Base-by-base conservation (phyloP, 1,140 invertebrate genomes). In the Psix sp. region DNA sequence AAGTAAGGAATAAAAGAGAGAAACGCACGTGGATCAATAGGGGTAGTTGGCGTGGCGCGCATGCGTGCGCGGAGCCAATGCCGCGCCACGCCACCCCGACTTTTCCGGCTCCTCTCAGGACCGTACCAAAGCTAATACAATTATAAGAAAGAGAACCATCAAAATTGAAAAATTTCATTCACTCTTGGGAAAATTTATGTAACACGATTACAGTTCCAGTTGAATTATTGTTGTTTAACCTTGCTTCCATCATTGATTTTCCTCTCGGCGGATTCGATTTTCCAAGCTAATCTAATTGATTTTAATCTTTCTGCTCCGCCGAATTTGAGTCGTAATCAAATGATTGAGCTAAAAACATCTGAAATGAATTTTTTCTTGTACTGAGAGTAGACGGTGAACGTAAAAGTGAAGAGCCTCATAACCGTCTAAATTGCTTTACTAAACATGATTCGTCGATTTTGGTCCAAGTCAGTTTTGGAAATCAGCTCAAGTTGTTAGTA, bases 61-160 rank as follows among this genome's bases (percentile, higher is more conserved):
- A 78, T 59, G 79, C 77, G 77, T 59, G 20, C 14, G 18, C 38
- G 31, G 15, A 62, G 36, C 66, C 66, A 74, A 74, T 76, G 52
- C 42, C 40, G 38, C 38, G 35, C 46, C 57, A 31, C 39, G 71
- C 66, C 72, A 48, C 73, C 80, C 72, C 75, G 40, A 43, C 66
- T 35, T 51, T 46, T 14, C 36, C 38, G 11, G 39, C 62, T 71
- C 62, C 71, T 74, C 75, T 74, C 84, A 85, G 84, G 84, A 76
- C 77, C 80, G 82, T 80, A 76, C 36, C 43, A 63, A 56, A 48
- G 56, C 38, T 60, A 68, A 68, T 60, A 46, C 65, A 68, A 68
- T 68, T 68, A 68, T 54, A 26, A 57, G 63, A 51, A 45, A 59
- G 63, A 51, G 52, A 59, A 68, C 40, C 54, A 68, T 68, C 65